Base-by-base conservation (phyloP, 2,888 invertebrate species). In the Micropterix aruncella region DNA sequence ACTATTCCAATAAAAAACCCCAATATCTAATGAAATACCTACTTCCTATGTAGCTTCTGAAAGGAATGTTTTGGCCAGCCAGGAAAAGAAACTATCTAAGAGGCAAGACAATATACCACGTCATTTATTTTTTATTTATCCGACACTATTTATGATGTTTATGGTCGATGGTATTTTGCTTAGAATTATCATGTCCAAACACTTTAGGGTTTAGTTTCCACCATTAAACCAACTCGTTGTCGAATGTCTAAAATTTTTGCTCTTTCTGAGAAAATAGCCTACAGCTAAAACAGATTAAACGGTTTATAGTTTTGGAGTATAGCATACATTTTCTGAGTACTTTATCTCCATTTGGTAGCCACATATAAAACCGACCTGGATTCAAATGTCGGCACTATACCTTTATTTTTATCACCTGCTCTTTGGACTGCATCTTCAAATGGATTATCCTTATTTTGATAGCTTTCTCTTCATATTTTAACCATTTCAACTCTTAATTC, bases 321-420 rank as follows among this genome's bases (percentile, higher is more conserved):
- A 37, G 5, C 15, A 43, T 42, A 37, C 43, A 42, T 3, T 43
- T 15, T 18, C 43, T 43, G 15, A 43, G 12, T 27, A 42, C 16
- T 42, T 42, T 18, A 15, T 42, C 43, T 12, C 43, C 43, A 42
- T 42, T 42, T 37, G 37, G 37, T 43, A 16, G 37, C 37, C 19
- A 27, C 18, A 37, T 37, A 40, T 38, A 18, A 37, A 7, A 16
- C 43, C 38, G 17, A 36, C 15, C 40, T 40, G 17, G 18, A 43
- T n/a, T 17, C 14, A 3, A 14, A 27, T 27, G 36, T 27, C 36
- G 36, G 36, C 36, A 9, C 36, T 27, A 9, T 27, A 27, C n/a
- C n/a, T 27, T 27, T n/a, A 9, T 9, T 27, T 27, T 27, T 27
- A 27, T 27, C 36, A 9, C 36, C 36, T 9, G n/a, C 7, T n/a